Conservation (phyloP, 1,140 invertebrate species). For the Trichonephila clavata region DNA sequence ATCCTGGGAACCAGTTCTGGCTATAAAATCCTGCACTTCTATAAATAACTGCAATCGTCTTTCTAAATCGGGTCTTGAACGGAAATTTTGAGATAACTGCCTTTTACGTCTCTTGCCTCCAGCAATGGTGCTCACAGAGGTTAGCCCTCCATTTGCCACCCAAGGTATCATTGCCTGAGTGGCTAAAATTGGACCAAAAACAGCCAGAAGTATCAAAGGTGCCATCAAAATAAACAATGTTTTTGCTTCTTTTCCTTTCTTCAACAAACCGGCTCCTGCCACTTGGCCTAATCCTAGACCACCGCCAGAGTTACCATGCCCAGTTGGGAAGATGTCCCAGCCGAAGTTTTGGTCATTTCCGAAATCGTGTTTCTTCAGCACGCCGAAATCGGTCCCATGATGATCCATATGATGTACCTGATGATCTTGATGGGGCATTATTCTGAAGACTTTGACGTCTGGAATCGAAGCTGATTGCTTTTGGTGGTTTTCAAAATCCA, state of each 20-base stretch:
- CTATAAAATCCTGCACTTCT: constrained; percentile 65
- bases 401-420: not conserved
- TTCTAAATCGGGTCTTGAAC: constrained; percentile 35
- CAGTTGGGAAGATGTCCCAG: constrained; percentile 19
- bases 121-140: constrained; percentile 53
- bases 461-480: not conserved
- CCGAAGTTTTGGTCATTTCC: not conserved
- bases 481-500: not conserved
- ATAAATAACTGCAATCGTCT: constrained; percentile 49
- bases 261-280: not conserved
- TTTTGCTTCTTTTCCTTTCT: constrained; percentile 60
- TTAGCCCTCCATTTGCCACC: constrained; percentile 47
- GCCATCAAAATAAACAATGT: constrained; percentile 65
- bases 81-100: no score
- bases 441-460: not conserved
- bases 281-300: not conserved
- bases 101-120: constrained; percentile 19
- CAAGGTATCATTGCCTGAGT: constrained; percentile 71
- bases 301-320: not conserved
- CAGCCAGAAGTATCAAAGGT: constrained; percentile 61
- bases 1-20: constrained; percentile 11
- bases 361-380: constrained; percentile 57
- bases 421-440: not conserved
- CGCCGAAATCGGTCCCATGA: not conserved
- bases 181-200: constrained; percentile 61